These are phyloP conservation scores for Sebastes itinus DNA, from an alignment of 2,797 vertebrate species.

Conservation along the genomic window DNA sequence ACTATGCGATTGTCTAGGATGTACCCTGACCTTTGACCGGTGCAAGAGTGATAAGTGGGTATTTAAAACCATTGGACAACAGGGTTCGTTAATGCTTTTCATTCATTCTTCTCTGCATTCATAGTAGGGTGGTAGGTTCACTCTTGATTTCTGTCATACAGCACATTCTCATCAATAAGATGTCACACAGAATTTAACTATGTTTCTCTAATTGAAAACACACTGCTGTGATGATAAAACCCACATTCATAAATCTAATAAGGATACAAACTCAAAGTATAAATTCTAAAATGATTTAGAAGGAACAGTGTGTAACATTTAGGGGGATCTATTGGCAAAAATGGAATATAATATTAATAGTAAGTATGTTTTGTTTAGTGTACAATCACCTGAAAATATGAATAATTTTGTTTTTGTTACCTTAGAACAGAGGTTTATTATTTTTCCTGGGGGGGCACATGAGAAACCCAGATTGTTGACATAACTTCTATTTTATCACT, in stretches of 20 bases:
- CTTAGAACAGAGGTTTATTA: too few species aligned
- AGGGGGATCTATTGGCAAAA: too few species aligned
- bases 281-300: neutral
- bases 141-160: neutral
- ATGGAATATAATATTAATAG: too few species aligned
- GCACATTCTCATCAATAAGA: neutral
- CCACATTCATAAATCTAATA: neutral
- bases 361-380: too few species aligned
- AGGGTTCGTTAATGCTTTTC: conserved; percentile 3
- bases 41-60: conserved; percentile 1
- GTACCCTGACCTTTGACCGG: conserved; percentile 16
- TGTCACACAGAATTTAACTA: neutral
- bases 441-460: too few species aligned
- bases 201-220: conserved; percentile 1
- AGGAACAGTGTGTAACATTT: too few species aligned
- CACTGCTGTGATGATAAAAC: neutral
- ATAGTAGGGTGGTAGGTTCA: neutral
- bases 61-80: conserved; percentile 15
- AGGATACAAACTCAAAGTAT: neutral
- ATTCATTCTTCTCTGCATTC: neutral
- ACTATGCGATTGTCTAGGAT: neutral
- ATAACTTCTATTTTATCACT: too few species aligned
- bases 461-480: too few species aligned
- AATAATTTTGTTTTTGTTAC: too few species aligned
- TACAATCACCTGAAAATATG: too few species aligned